Conservation (phyloP, 2,113 vertebrate species). For the Chamaetylas fuelleborni region DNA sequence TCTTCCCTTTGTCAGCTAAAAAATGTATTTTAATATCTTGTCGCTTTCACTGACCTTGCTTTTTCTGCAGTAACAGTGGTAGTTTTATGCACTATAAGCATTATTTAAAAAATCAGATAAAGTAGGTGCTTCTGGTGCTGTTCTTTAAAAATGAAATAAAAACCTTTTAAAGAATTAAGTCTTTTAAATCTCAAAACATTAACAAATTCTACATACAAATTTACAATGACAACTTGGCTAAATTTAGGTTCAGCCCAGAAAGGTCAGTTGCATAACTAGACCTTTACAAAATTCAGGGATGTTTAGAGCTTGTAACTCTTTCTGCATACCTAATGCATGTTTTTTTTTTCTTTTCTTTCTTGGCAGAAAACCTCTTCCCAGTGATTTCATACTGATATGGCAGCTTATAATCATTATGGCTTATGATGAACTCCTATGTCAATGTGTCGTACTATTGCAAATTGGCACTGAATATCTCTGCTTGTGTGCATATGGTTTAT, state of each 20-base stretch:
- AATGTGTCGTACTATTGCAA: neutral
- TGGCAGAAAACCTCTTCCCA: neutral
- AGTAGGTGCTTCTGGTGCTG: neutral
- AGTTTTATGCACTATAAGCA: neutral
- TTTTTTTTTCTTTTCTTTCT: neutral
- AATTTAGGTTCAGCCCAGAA: neutral
- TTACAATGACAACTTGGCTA: neutral
- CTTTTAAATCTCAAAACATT: neutral
- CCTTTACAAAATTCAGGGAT: neutral
- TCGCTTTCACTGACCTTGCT: neutral
- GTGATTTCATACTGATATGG: neutral
- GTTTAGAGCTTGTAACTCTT: neutral
- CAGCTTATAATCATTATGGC: neutral
- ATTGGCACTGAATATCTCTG: neutral
- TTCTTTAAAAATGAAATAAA: conserved; percentile 26
- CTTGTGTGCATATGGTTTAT: neutral
- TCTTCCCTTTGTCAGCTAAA: neutral
- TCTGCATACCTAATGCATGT: neutral
- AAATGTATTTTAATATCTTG: neutral
- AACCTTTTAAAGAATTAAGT: conserved; percentile 12
- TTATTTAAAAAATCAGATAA: neutral
- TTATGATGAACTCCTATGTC: neutral
- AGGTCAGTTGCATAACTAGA: conserved; percentile 20
- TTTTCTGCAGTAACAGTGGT: neutral
- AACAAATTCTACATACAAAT: neutral